Conservation (phyloP, 2,888 invertebrate genomes). For the Tetrapedia diversipes region DNA sequence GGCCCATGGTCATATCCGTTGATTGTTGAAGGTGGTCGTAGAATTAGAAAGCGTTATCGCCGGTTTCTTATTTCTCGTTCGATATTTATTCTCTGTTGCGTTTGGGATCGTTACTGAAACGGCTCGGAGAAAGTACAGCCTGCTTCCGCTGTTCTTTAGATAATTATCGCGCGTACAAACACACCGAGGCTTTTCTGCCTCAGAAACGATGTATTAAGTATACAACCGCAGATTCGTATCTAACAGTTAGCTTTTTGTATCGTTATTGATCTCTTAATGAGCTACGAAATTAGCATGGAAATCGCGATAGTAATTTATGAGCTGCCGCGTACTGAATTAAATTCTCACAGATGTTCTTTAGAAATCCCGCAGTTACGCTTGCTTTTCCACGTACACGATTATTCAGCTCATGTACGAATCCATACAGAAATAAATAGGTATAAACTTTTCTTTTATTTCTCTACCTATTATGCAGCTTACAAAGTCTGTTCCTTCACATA, state of each 20-base stretch:
- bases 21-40: too few relatives aligned
- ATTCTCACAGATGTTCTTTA: neutral
- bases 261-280: neutral
- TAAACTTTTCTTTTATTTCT: too few relatives aligned
- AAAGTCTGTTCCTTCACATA: too few relatives aligned
- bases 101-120: neutral
- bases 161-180: neutral
- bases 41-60: too few relatives aligned
- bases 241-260: neutral
- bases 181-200: neutral
- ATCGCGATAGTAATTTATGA: neutral
- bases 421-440: too few relatives aligned
- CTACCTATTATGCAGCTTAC: too few relatives aligned
- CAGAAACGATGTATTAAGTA: neutral
- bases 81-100: neutral
- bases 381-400: neutral
- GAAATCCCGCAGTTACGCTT: neutral
- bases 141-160: neutral
- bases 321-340: neutral
- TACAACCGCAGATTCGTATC: neutral
- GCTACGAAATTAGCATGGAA: neutral
- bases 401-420: neutral
- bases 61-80: neutral
- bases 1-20: neutral
- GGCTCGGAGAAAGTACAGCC: neutral